Conservation (phyloP, 2,888 invertebrate species). For the Agrochola lychnidis region DNA sequence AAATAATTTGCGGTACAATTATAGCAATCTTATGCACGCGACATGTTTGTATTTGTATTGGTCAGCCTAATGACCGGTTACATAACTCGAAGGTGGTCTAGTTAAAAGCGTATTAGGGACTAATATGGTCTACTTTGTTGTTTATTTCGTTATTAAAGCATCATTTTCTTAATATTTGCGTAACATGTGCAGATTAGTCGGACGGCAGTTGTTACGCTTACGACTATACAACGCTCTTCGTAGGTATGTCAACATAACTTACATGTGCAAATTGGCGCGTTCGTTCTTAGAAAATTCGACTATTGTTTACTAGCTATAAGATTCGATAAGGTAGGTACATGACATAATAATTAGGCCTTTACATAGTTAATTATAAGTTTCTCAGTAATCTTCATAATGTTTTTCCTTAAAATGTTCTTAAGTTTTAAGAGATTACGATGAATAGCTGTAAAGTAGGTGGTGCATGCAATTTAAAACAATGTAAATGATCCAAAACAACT, state of each 20-base stretch:
- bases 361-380: conserved; percentile 6
- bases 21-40: conserved; percentile 55
- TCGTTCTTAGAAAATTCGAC: conserved; percentile 37
- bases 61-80: conserved; percentile 45
- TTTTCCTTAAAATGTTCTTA: background rate
- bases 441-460: background rate
- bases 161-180: conserved; percentile 57
- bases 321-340: background rate
- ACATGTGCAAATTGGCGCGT: conserved; percentile 31
- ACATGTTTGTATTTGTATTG: conserved; percentile 50
- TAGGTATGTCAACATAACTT: conserved; percentile 40
- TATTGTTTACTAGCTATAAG: conserved; percentile 32
- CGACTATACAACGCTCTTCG: conserved; percentile 7
- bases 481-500: conserved; percentile 16
- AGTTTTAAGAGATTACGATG: background rate
- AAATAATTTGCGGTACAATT: conserved; percentile 49
- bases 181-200: conserved; percentile 51
- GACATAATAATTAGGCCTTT: background rate
- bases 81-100: conserved; percentile 61
- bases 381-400: conserved; percentile 3
- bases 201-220: conserved; percentile 5
- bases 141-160: conserved; percentile 44
- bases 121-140: conserved; percentile 55
- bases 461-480: background rate
- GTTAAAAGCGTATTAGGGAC: conserved; percentile 68